Conservation (phyloP, 1,140 invertebrate genomes). For the Hyphantria cunea region DNA sequence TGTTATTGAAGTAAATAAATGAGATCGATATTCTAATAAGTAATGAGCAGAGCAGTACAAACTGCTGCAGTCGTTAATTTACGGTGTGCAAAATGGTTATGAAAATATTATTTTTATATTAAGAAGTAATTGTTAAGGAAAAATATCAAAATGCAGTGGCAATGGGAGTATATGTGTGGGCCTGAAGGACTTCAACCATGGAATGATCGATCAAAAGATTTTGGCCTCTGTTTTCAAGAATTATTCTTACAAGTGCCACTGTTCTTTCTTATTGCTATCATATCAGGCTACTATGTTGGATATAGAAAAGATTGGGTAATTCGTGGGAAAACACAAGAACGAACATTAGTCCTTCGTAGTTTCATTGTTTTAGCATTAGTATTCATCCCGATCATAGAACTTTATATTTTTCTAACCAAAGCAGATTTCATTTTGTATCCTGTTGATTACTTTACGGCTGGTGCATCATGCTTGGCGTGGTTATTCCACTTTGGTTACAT, state of each 20-base stretch:
- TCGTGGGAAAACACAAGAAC: slow-evolving; percentile 82
- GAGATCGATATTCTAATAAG: too few relatives aligned
- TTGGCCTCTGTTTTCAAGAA: slow-evolving; percentile 92
- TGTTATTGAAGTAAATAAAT: too few relatives aligned
- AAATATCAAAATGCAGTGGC: slow-evolving; percentile 78
- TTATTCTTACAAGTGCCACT: slow-evolving; percentile 88
- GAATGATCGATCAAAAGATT: slow-evolving; percentile 85
- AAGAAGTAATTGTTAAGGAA: slow-evolving; percentile 13
- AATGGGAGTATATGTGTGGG: slow-evolving; percentile 89
- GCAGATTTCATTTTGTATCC: slow-evolving; percentile 74
- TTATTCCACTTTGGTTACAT: slow-evolving; percentile 90
- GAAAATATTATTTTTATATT: too few relatives aligned
- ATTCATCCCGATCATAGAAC: slow-evolving; percentile 84
- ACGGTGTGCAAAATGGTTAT: too few relatives aligned
- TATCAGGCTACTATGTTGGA: slow-evolving; percentile 90
- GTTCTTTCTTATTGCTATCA: slow-evolving; percentile 86
- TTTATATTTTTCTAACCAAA: slow-evolving; percentile 83
- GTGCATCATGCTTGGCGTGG: slow-evolving; percentile 88
- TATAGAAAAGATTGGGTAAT: slow-evolving; percentile 82
- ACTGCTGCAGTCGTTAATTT: too few relatives aligned
- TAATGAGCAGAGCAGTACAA: too few relatives aligned
- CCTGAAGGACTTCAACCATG: slow-evolving; percentile 85
- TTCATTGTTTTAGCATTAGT: slow-evolving; percentile 84
- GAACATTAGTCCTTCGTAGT: slow-evolving; percentile 84
- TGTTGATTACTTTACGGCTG: slow-evolving; percentile 87